These are phyloP conservation scores for Sinella curviseta DNA, from an alignment of 1,140 invertebrate genomes.

Conservation along the genomic window DNA sequence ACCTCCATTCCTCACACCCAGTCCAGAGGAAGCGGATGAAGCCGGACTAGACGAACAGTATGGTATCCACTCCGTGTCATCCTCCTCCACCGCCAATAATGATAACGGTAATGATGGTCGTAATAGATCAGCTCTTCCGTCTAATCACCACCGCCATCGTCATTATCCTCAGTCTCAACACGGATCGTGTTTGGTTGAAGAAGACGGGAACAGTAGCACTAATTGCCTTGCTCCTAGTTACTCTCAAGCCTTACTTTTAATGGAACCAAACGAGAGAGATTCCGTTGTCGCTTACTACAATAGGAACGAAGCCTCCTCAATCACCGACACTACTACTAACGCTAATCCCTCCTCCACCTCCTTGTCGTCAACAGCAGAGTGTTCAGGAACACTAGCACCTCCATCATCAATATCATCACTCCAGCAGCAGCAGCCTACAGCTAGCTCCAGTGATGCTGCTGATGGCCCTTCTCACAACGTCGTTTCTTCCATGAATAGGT, in stretches of 20 bases:
- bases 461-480: too few relatives aligned
- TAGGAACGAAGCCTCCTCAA: background rate
- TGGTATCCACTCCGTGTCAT: background rate
- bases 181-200: background rate
- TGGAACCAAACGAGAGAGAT: slow-evolving; percentile 25
- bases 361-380: background rate
- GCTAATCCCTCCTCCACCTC: background rate
- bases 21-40: background rate
- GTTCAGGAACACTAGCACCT: background rate
- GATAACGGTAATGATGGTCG: background rate
- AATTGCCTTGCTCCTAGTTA: slow-evolving; percentile 35
- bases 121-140: background rate
- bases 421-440: too few relatives aligned
- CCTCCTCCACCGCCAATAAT: background rate
- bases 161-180: background rate
- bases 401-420: too few relatives aligned
- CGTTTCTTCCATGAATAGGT: too few relatives aligned
- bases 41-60: background rate
- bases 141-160: background rate
- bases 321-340: background rate
- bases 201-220: background rate
- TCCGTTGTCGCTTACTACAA: background rate
- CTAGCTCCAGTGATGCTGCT: too few relatives aligned
- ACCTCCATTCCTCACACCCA: slow-evolving; percentile 7
- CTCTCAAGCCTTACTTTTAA: slow-evolving; percentile 40